Evolutionary conservation across 2,888 invertebrate species (phyloP), one percentile per base, ranked within the genome.

Genomic region (Andrena minutula): DNA sequence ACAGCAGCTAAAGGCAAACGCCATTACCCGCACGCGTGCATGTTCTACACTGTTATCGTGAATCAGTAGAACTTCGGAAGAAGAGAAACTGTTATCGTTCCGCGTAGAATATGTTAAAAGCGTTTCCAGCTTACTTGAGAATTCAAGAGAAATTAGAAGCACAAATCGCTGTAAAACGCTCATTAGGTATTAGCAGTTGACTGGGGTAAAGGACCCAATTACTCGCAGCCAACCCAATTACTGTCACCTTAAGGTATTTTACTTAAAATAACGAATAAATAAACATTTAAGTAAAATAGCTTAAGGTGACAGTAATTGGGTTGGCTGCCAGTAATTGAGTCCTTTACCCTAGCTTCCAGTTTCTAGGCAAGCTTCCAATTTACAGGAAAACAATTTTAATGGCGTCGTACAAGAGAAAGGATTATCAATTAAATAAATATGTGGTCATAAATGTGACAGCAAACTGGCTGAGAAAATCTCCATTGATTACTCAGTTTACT

Each of bases 11-110:
- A 32, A 47, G 26, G 32, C 56, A 0, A n/a, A 4, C 6, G 75
- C 35, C 75, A 75, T 75, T 77, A 51, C 4, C n/a, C 2, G 26
- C 16, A 28, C 75, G 28, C 64, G 12, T 41, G 65, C 49, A 26
- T 65, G 65, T 58, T 65, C 47, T 65, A 49, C 64, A 75, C 20
- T 60, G 28, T 49, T 76, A 63, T 56, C 74, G 63, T 32, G 63
- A 8, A 63, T 76, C 20, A 20, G 41, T 10, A 10, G 56, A 23
- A 12, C 16, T 73, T 28, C 2, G 10, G 16, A 47, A 26, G 41
- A 35, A 47, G 41, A 73, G 30, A 35, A 32, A 76, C 41, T 56
- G 16, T 71, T 61, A 53, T 72, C 35, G 73, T 10, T 53, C 7
- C 4, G 23, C 41, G 53, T 16, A 26, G 23, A 41, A 41, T 10